A percentile compares a stretch with the other conserved stretches of the same genome.
Evolutionary conservation across 2,113 vertebrate genomes (phyloP).

Genomic region (Sorex fumeus): DNA sequence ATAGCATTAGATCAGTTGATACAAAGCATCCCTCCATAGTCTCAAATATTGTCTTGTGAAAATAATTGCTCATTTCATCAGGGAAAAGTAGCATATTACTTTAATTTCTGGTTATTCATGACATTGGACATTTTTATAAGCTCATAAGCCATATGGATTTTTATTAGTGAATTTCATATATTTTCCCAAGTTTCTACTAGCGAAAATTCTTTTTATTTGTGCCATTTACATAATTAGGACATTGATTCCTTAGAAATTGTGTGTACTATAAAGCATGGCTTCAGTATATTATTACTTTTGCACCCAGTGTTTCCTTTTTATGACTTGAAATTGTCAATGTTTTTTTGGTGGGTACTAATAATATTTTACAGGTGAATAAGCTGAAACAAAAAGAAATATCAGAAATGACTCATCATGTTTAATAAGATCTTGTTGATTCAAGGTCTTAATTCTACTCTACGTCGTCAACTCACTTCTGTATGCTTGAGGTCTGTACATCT

Average conservation of each 20-base stretch:
- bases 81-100: neutral
- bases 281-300: neutral
- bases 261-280: neutral
- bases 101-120: neutral
- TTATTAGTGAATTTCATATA: neutral
- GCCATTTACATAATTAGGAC: neutral
- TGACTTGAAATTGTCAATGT: neutral
- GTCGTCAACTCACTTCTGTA: neutral
- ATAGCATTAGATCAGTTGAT: neutral
- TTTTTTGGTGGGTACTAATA: neutral
- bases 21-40: neutral
- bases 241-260: neutral
- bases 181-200: neutral
- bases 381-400: conserved; percentile 8
- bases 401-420: neutral
- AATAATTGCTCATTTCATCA: neutral
- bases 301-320: neutral
- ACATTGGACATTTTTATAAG: neutral
- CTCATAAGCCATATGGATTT: neutral
- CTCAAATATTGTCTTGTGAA: conserved; percentile 4
- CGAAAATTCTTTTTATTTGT: neutral
- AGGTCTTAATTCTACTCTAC: neutral
- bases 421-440: neutral
- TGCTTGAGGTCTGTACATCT: neutral
- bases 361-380: conserved; percentile 34